phyloP scores from a whole-genome alignment of 37 sponge, comb jelly and placozoan species.

The Oopsacas minuta region DNA sequence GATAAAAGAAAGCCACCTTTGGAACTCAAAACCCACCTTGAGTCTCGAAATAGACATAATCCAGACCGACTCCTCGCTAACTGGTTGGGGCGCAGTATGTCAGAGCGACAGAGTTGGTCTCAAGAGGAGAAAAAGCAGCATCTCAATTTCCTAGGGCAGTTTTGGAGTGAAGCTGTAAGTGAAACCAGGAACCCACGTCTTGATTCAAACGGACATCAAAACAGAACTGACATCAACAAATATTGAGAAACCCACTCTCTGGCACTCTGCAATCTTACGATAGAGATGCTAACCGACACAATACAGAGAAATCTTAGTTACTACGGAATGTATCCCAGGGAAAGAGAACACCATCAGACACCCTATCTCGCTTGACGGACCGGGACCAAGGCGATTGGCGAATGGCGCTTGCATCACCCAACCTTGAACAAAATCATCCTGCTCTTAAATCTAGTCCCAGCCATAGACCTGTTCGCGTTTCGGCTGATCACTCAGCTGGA shows the following conservation, averaged over 20 bases:
- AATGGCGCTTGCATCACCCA: not conserved
- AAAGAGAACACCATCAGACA: not conserved
- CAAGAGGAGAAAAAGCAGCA: not conserved
- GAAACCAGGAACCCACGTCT: not conserved
- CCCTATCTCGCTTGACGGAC: not conserved
- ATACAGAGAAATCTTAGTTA: not conserved
- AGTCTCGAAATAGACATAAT: not conserved
- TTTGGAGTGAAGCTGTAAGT: not conserved
- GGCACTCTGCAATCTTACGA: not conserved
- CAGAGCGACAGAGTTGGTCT: not conserved
- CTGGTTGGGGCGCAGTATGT: not conserved
- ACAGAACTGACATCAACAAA: not conserved
- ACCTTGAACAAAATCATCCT: not conserved
- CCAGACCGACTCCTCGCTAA: not conserved
- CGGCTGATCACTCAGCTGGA: slow-evolving; percentile 25
- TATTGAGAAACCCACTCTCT: not conserved
- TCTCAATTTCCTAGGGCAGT: not conserved
- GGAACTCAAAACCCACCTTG: not conserved
- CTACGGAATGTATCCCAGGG: not conserved
- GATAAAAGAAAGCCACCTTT: not conserved
- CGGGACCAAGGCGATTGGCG: not conserved
- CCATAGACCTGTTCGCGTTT: not conserved
- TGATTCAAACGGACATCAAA: not conserved
- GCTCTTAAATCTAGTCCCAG: not conserved
- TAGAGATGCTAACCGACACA: not conserved